Percentiles rank a stretch among this genome's conserved stretches.
These are phyloP conservation scores for Tyto alba DNA, from an alignment of 2,113 vertebrate genomes.

Conservation along the genomic window DNA sequence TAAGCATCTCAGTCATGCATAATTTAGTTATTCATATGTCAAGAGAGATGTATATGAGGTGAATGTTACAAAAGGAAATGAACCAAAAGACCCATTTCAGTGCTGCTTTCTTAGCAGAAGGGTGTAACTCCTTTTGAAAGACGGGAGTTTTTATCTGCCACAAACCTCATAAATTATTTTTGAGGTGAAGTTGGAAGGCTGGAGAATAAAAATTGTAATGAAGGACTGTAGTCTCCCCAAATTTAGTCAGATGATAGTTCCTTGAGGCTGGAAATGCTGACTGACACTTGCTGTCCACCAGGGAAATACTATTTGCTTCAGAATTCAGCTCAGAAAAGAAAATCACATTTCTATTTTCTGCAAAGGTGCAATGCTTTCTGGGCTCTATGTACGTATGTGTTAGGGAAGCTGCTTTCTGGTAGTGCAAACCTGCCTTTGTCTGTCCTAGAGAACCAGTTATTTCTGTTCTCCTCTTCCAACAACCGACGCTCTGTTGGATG, in stretches of 20 bases:
- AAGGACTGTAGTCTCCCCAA: background rate
- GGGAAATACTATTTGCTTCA: background rate
- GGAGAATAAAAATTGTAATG: background rate
- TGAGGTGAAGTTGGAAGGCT: background rate
- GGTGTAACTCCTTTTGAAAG: background rate
- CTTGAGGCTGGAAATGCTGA: background rate
- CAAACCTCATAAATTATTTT: background rate
- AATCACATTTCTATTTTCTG: background rate
- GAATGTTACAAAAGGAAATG: background rate
- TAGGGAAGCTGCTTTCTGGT: background rate
- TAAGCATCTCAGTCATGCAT: background rate
- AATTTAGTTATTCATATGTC: background rate
- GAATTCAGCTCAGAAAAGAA: background rate
- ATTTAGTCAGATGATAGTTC: background rate
- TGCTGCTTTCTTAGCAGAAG: background rate
- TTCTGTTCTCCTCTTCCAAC: background rate
- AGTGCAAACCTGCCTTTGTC: background rate
- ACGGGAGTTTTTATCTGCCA: background rate
- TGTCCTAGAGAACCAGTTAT: background rate
- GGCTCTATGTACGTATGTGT: background rate
- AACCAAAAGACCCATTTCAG: background rate
- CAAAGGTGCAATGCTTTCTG: background rate
- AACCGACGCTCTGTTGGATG: background rate
- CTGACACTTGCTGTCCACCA: background rate
- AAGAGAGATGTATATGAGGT: background rate